Percentiles rank a stretch among this genome's conserved stretches.
Conservation (phyloP, 30 jellyfish, hydroid and myxozoan genomes). For the Euphysa ruthae region DNA sequence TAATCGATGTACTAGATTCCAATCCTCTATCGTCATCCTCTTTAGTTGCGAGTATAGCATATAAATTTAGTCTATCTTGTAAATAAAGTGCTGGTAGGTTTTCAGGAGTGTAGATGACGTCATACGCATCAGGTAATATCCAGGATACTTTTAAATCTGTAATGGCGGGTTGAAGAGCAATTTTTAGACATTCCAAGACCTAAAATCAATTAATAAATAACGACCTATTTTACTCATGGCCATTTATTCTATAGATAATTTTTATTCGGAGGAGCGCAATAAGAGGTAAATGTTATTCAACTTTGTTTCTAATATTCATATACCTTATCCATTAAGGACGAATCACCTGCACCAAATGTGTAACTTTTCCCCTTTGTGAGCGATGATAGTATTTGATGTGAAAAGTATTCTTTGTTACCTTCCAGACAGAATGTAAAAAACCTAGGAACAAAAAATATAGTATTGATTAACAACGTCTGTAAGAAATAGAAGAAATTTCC, state of each 20-base stretch:
- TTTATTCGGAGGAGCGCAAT: too few species aligned
- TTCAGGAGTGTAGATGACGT: constrained; percentile 94
- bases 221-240: too few species aligned
- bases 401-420: constrained; percentile 18
- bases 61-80: constrained; percentile 72
- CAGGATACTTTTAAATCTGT: constrained; percentile 85
- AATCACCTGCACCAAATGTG: constrained; percentile 43
- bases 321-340: too few species aligned
- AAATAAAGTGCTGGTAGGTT: constrained; percentile 56
- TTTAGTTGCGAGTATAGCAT: constrained; percentile 80
- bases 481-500: too few species aligned
- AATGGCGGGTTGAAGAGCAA: constrained; percentile 68
- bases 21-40: constrained; percentile 44
- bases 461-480: too few species aligned
- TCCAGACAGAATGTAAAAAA: constrained; percentile 67
- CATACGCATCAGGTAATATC: constrained; percentile 96
- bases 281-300: too few species aligned
- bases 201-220: too few species aligned
- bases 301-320: too few species aligned
- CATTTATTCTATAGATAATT: too few species aligned
- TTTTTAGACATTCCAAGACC: constrained; percentile 49
- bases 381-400: constrained; percentile 43
- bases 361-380: constrained; percentile 61
- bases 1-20: constrained; percentile 69
- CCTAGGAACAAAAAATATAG: too few species aligned